phyloP scores from a whole-genome alignment of 2,888 invertebrate species.

The Hemistola chrysoprasaria region DNA sequence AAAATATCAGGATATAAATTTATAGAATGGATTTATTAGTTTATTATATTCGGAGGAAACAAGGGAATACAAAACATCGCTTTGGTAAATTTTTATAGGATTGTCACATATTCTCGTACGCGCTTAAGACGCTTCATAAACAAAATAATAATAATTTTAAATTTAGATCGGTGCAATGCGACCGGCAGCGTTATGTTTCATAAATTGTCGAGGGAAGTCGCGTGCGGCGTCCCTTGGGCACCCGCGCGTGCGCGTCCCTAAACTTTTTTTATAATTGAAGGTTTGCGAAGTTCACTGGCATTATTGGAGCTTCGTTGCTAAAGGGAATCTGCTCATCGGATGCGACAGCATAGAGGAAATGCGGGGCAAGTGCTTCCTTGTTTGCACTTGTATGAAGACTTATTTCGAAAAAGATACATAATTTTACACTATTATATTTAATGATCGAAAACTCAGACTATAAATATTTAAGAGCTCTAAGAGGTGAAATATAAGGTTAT shows the following conservation, averaged over 20 bases:
- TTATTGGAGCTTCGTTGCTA: slow-evolving; percentile 63
- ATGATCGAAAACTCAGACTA: too few species aligned
- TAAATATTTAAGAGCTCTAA: too few species aligned
- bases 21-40: too few species aligned
- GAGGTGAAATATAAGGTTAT: too few species aligned
- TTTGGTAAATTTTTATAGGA: too few species aligned
- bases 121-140: background rate
- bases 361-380: slow-evolving; percentile 43
- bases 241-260: slow-evolving; percentile 59
- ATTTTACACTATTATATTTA: too few species aligned
- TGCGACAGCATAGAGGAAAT: slow-evolving; percentile 65
- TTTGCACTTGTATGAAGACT: slow-evolving; percentile 21
- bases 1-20: too few species aligned
- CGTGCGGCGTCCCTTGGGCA: slow-evolving; percentile 67
- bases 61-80: too few species aligned
- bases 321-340: slow-evolving; percentile 64
- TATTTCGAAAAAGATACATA: too few species aligned
- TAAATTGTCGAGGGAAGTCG: slow-evolving; percentile 66
- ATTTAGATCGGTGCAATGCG: slow-evolving; percentile 37
- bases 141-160: slow-evolving; percentile 14
- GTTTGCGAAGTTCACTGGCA: slow-evolving; percentile 46
- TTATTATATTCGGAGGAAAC: too few species aligned
- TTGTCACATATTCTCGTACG: too few species aligned
- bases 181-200: slow-evolving; percentile 50
- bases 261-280: slow-evolving; percentile 55